Base-by-base conservation (phyloP, 2,888 invertebrate genomes). In the Callinectes sapidus region DNA sequence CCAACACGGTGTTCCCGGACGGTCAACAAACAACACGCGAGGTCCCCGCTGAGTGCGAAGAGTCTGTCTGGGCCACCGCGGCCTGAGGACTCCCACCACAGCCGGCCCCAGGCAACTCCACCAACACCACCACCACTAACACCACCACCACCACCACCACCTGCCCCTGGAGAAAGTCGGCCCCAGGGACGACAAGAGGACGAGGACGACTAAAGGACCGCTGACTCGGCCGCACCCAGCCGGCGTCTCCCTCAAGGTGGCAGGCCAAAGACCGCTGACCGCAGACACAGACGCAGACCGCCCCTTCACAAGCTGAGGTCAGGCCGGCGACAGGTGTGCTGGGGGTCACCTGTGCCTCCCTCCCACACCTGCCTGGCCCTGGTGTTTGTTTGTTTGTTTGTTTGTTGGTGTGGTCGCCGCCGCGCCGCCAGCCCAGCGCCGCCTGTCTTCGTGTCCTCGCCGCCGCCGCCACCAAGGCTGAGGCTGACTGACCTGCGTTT, bases 1-100 rank as follows among this genome's bases (percentile, higher is more conserved):
- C 93, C 90, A 23, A 88, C 92, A 88, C 92, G 87, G 92, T 88
- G 92, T 92, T 92, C 92, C 87, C 87, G 92, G 90, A 81, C 32
- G 81, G 81, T 81, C 81, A 81, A 35, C 35, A 81, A n/a, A 16
- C 81, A 39, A 39, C 39, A 39, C 16, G 14, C 35, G 71, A 71
- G 71, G 28, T 71, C 81, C 28, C 81, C 32, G 81, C 35, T 81
- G 81, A 81, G 35, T 16, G 35, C 14, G 14, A 18, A 32, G 35
- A 81, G 35, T 32, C 81, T 81, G 81, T 32, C 35, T 32, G 35
- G 16, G 18, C 35, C 16, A 71, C 13, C 8, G 28, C 71, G 71
- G 71, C 28, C 28, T 71, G 28, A 28, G n/a, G 28, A 71, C 71
- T 71, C 71, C 71, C 71, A n/a, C 28, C 6, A 28, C 61, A 61